Percentiles rank a stretch among this genome's conserved stretches.
Evolutionary conservation across 2,113 vertebrate species (phyloP).

Genomic region (Dunckerocampus dactyliophorus): DNA sequence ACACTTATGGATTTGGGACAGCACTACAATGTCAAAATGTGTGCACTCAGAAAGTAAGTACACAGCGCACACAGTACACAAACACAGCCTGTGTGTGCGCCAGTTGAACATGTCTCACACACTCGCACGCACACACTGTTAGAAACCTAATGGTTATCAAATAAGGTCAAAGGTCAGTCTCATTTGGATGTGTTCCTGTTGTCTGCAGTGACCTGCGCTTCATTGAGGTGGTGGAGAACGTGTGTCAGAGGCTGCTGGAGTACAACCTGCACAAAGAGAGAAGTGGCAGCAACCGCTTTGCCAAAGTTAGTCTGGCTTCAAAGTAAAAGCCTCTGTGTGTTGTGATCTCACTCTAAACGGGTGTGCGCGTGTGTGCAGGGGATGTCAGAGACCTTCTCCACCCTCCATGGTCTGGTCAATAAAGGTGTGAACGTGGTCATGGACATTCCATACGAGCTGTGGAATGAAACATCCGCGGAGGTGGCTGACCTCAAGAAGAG

Average conservation of each 20-base stretch:
- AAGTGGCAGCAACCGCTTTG: conserved; percentile 91
- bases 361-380: conserved; percentile 71
- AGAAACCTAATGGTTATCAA: not conserved
- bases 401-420: conserved; percentile 90
- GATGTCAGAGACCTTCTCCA: conserved; percentile 97
- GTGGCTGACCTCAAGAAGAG: conserved; percentile 97
- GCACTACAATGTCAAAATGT: too few relatives aligned
- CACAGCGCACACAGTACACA: too few relatives aligned
- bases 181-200: not conserved
- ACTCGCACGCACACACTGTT: not conserved
- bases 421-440: conserved; percentile 98
- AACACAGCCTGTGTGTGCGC: too few relatives aligned
- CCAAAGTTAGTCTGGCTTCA: conserved; percentile 77
- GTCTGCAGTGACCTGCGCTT: conserved; percentile 85
- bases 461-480: conserved; percentile 97
- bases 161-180: not conserved
- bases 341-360: not conserved
- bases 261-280: conserved; percentile 98
- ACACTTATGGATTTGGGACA: too few relatives aligned
- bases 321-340: not conserved
- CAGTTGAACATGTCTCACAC: not conserved
- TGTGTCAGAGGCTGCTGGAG: conserved; percentile 90
- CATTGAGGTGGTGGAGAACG: conserved; percentile 93
- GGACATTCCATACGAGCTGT: conserved; percentile 96
- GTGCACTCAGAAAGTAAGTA: too few relatives aligned